Percentiles rank a stretch among this genome's conserved stretches.
These are phyloP conservation scores for Lasius fuliginosus DNA, from an alignment of 2,888 invertebrate genomes.

Conservation along the genomic window DNA sequence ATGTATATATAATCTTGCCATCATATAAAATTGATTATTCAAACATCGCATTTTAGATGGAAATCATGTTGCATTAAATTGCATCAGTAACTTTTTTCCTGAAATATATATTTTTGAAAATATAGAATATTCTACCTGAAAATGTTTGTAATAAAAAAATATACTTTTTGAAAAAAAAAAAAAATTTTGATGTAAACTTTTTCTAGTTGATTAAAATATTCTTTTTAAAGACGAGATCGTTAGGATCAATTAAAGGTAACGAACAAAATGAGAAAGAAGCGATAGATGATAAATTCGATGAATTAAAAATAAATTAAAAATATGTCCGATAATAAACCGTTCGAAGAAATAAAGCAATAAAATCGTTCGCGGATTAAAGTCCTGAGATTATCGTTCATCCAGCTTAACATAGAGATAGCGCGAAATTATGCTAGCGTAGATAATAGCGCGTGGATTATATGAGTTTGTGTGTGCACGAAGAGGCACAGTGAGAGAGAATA, in stretches of 20 bases:
- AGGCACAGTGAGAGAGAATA: conserved; percentile 49
- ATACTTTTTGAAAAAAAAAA: not conserved
- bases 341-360: not conserved
- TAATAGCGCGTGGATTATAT: not conserved
- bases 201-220: not conserved
- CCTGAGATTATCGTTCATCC: conserved; percentile 24
- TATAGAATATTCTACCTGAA: not conserved
- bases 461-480: conserved; percentile 40
- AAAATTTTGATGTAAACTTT: not conserved
- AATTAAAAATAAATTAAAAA: conserved; percentile 1
- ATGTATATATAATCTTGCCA: not conserved
- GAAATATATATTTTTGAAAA: not conserved
- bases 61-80: not conserved
- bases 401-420: not conserved
- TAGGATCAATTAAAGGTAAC: not conserved
- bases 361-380: not conserved
- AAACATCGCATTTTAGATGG: not conserved
- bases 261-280: not conserved
- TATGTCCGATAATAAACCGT: not conserved
- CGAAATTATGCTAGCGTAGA: conserved; percentile 28
- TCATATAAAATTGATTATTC: not conserved
- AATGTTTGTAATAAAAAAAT: not conserved
- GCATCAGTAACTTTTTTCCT: not conserved
- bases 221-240: not conserved
- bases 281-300: not conserved